These are phyloP conservation scores for Eptatretus atami DNA, from an alignment of 2,797 vertebrate species.

Conservation along the genomic window DNA sequence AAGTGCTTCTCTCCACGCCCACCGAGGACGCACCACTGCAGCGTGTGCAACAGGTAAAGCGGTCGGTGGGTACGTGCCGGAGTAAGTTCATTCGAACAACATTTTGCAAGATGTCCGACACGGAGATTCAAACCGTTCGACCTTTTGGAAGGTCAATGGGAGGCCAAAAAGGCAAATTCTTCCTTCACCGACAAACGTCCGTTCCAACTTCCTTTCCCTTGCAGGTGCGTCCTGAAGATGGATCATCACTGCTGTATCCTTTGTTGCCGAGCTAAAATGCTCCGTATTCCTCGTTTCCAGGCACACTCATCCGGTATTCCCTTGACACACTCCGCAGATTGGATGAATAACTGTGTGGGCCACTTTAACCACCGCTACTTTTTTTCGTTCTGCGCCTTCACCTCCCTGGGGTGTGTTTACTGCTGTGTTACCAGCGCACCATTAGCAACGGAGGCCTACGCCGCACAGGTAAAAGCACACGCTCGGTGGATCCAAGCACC, in stretches of 20 bases:
- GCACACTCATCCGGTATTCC: neutral
- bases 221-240: conserved; percentile 1
- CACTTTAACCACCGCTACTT: conserved; percentile 3
- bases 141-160: neutral
- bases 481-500: too few species aligned
- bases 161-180: too few species aligned
- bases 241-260: conserved; percentile 5
- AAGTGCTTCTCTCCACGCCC: neutral
- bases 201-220: neutral
- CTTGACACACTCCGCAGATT: conserved; percentile 1
- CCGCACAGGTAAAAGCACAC: too few species aligned
- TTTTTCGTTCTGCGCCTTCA: neutral
- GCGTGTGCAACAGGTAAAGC: conserved; percentile 1
- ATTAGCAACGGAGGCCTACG: too few species aligned
- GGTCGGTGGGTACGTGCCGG: too few species aligned
- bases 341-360: conserved; percentile 2
- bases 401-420: neutral
- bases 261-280: neutral
- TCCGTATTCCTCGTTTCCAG: too few species aligned
- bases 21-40: neutral
- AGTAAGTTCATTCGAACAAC: too few species aligned
- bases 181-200: neutral
- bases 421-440: conserved; percentile 9
- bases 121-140: neutral
- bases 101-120: too few species aligned